Conservation (phyloP, 2,113 vertebrate species). For the Pangasianodon gigas region DNA sequence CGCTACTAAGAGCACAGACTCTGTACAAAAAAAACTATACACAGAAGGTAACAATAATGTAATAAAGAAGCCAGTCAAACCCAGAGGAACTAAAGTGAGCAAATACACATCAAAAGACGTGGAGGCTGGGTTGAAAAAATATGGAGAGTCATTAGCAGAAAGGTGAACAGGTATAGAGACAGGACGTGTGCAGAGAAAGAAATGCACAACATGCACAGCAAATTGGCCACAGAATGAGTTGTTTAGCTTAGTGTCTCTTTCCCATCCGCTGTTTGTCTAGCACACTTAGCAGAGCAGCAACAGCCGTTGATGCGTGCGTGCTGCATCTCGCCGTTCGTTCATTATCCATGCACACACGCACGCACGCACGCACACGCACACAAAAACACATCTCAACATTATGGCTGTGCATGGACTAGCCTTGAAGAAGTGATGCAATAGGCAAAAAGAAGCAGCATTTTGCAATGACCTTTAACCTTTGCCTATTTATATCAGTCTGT, state of each 20-base stretch:
- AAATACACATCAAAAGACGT: neutral
- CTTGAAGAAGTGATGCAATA: neutral
- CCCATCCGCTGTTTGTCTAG: neutral
- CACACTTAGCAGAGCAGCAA: neutral
- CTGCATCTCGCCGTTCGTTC: neutral
- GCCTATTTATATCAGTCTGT: neutral
- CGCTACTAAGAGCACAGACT: neutral
- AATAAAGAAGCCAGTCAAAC: neutral
- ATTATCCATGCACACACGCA: neutral
- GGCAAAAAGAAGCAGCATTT: neutral
- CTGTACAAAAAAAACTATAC: neutral
- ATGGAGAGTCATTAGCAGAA: neutral
- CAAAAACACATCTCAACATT: neutral
- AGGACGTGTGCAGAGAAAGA: slow-evolving; percentile 9
- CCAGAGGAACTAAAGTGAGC: neutral
- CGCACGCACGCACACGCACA: neutral
- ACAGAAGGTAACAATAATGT: neutral
- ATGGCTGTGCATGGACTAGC: neutral
- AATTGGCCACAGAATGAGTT: neutral
- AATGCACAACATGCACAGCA: neutral
- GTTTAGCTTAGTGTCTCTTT: neutral
- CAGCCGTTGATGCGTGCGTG: neutral
- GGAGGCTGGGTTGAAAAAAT: neutral
- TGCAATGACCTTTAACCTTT: slow-evolving; percentile 5
- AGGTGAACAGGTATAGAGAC: neutral